Conservation (phyloP, 2,888 invertebrate species). For the Augochlorella aurata region DNA sequence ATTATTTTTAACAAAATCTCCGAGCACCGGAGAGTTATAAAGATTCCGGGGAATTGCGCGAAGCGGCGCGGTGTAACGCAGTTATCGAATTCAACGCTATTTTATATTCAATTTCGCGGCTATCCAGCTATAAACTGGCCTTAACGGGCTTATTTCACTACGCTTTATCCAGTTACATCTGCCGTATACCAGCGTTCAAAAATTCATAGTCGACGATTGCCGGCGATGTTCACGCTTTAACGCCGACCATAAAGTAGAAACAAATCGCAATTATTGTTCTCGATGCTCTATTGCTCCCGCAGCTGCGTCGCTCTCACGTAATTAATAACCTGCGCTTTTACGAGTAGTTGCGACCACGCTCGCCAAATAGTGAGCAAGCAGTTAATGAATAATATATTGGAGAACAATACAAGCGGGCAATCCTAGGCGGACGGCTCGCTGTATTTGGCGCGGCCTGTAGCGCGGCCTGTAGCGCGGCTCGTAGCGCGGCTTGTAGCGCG, state of each 20-base stretch:
- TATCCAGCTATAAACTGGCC: background rate
- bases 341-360: background rate
- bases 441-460: no score
- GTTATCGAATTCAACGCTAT: background rate
- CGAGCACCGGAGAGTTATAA: background rate
- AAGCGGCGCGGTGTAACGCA: background rate
- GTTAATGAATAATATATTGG: no score
- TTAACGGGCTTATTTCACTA: background rate
- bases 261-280: background rate
- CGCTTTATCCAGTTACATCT: background rate
- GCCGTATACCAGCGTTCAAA: background rate
- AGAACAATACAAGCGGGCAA: no score
- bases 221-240: background rate
- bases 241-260: background rate
- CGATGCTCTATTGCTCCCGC: background rate
- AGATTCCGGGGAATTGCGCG: background rate
- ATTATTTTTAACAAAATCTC: background rate
- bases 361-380: no score
- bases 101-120: background rate
- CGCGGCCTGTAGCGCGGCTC: no score
- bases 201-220: background rate
- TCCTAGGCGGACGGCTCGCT: no score
- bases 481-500: no score
- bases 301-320: background rate
- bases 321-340: background rate